Conservation (phyloP, 2,113 vertebrate species). For the Turdus rufiventris region DNA sequence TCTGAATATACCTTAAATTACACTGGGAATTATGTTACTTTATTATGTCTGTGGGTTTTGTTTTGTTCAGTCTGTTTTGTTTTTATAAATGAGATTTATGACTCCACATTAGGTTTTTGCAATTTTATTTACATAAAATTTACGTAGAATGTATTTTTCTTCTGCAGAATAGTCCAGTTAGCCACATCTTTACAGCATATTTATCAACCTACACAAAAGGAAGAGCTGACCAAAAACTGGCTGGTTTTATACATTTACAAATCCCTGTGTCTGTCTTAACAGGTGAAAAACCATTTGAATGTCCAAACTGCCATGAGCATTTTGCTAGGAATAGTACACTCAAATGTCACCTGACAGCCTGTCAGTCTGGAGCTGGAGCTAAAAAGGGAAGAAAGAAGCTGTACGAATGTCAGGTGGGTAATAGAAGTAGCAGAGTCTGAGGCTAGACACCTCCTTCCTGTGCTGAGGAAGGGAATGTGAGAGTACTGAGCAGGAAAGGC, state of each 20-base stretch:
- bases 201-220: background rate
- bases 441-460: background rate
- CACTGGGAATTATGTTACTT: background rate
- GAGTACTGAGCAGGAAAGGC: background rate
- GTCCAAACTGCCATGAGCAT: conserved; percentile 93
- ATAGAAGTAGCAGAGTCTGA: background rate
- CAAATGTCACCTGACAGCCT: conserved; percentile 95
- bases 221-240: background rate
- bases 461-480: background rate
- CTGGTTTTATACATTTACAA: background rate
- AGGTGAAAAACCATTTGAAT: conserved; percentile 98
- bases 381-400: conserved; percentile 97
- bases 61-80: background rate
- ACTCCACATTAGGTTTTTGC: background rate
- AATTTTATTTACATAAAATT: background rate
- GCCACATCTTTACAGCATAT: background rate
- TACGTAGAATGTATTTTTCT: background rate
- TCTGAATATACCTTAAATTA: background rate
- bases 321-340: conserved; percentile 96
- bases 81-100: background rate
- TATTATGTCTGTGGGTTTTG: background rate
- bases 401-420: conserved; percentile 95
- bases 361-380: conserved; percentile 92
- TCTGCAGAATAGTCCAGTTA: background rate
- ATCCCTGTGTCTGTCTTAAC: conserved; percentile 26